Conservation (phyloP, 2,888 invertebrate genomes). For the Scaptomyza caliginosa region DNA sequence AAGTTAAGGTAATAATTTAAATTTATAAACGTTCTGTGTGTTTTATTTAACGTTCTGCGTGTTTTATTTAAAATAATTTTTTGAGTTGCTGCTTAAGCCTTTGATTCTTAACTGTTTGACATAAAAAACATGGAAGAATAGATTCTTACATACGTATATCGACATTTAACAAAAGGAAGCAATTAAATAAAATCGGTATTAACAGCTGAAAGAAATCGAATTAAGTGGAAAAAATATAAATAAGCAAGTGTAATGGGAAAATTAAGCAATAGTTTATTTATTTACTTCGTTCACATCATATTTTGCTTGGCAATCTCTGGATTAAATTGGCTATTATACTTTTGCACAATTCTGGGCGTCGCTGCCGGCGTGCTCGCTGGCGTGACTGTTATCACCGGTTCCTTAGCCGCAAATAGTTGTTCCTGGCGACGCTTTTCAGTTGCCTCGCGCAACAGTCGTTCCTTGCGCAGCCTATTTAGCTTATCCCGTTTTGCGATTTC, state of each 20-base stretch:
- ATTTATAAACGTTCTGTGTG: neutral
- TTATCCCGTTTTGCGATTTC: constrained; percentile 74
- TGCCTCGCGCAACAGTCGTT: constrained; percentile 90
- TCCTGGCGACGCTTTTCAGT: constrained; percentile 90
- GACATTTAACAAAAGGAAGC: too few species aligned
- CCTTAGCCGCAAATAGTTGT: constrained; percentile 88
- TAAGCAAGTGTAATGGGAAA: neutral
- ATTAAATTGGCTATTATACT: constrained; percentile 98
- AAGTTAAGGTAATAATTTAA: neutral
- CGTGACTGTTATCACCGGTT: constrained; percentile 56
- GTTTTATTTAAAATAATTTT: neutral
- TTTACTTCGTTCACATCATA: constrained; percentile 79
- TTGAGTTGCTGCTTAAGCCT: neutral
- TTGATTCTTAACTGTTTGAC: neutral
- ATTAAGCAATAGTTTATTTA: too few species aligned
- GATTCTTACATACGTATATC: neutral
- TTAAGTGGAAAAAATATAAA: neutral
- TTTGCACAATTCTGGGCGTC: constrained; percentile 86
- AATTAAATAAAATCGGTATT: too few species aligned
- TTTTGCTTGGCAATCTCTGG: constrained; percentile 95
- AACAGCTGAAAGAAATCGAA: neutral
- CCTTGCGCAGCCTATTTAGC: constrained; percentile 73
- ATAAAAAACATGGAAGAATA: neutral
- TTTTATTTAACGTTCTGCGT: neutral
- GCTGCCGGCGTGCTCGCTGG: constrained; percentile 41